Percentiles rank a stretch among this genome's conserved stretches.
phyloP scores from a whole-genome alignment of 2,888 invertebrate genomes.

The Tachystola acroxantha region DNA sequence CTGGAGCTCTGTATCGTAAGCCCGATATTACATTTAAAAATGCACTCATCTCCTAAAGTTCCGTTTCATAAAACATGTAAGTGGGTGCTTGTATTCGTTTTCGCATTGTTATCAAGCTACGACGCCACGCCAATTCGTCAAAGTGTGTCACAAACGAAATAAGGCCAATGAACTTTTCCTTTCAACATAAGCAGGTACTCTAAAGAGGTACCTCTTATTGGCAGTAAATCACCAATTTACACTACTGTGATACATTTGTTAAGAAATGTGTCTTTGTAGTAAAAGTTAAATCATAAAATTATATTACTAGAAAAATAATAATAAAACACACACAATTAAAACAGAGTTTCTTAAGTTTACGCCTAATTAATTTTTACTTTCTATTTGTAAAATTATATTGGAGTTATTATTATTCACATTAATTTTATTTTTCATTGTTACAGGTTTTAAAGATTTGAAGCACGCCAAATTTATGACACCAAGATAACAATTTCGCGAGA shows the following conservation, averaged over 20 bases:
- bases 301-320: no score
- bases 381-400: no score
- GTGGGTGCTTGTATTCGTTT: conserved; percentile 6
- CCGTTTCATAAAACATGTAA: conserved; percentile 13
- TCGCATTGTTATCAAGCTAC: conserved; percentile 19
- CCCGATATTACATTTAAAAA: no score
- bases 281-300: no score
- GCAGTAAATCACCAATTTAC: conserved; percentile 1
- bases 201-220: no score
- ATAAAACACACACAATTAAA: neutral
- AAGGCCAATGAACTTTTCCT: conserved; percentile 15
- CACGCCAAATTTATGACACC: conserved; percentile 65
- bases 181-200: conserved; percentile 6
- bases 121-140: conserved; percentile 16
- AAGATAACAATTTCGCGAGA: conserved; percentile 32
- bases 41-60: neutral
- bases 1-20: no score
- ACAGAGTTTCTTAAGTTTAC: no score
- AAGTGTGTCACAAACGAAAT: conserved; percentile 14
- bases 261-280: neutral
- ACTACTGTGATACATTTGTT: neutral
- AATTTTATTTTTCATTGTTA: conserved; percentile 37
- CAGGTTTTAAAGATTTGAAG: conserved; percentile 53
- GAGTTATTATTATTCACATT: conserved; percentile 4
- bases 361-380: no score